Evolutionary conservation across 2,797 vertebrate genomes (phyloP), one percentile per base, ranked within the genome.

Genomic region (Pseudocheirus occidentalis): DNA sequence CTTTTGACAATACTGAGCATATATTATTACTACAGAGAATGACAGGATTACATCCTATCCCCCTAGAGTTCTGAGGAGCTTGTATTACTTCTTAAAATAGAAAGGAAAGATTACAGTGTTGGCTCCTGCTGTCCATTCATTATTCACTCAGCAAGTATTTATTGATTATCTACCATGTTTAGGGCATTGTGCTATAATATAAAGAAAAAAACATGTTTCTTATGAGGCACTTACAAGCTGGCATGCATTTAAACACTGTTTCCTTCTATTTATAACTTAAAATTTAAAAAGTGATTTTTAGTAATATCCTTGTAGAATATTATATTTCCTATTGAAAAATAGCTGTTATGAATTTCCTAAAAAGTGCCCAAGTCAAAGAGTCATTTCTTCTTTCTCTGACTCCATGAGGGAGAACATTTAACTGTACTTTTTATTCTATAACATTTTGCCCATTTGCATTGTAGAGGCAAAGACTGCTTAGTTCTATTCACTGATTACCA

Each of bases 251-350:
- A 59, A 95, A 91, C 91, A 87, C 91, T 52, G 34, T 95, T 62
- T 96, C 46, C 10, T 92, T 59, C 92, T 59, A 29, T 91, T 96
- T 93, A 27, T 29, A n/a, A 81, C 11, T 29, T n/a, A 94, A 95
- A 96, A 56, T 50, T n/a, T 73, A 55, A 81, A 55, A 9, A 62
- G 1, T 56, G 57, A 58, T 62, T 95, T 95, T 95, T n/a, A 90
- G 2, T 66, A 59, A 50, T 55, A 1, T 58, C 62, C 29, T 93
- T 94, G 56, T 90, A 90, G 28, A 92, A 34, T 40, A 27, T 94
- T 94, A 57, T 27, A 46, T 59, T 92, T 91, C 92, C 40, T 89
- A 90, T 50, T 94, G 57, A 94, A 95, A 95, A 93, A 90, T 46
- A 28, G 21, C 54, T 40, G 5, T n/a, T 89, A 55, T 95, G 93